phyloP scores from a whole-genome alignment of 2,113 vertebrate genomes.

The Mobula hypostoma region DNA sequence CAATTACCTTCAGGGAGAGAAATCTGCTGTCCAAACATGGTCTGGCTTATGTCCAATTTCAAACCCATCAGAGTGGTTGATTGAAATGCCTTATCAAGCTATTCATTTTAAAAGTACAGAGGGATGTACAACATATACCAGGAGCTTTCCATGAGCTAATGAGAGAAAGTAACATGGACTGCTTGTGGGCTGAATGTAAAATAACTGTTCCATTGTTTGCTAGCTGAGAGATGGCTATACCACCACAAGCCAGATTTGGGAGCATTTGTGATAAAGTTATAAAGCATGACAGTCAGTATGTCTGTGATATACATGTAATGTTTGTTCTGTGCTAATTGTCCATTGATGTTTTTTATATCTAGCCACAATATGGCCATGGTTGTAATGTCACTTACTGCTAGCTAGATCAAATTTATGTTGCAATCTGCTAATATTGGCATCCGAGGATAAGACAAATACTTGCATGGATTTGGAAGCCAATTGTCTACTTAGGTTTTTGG shows the following conservation, averaged over 20 bases:
- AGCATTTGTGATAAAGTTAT: conserved; percentile 2
- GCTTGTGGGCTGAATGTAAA: neutral
- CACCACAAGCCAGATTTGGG: too few species aligned
- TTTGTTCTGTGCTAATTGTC: neutral
- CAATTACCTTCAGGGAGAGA: too few species aligned
- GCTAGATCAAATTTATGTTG: neutral
- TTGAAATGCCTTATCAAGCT: too few species aligned
- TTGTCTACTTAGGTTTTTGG: neutral
- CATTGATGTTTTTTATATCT: neutral
- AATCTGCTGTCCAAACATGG: too few species aligned
- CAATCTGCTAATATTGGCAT: neutral
- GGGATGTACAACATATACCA: too few species aligned
- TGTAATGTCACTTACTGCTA: neutral
- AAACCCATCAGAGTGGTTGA: too few species aligned
- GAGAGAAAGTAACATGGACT: too few species aligned
- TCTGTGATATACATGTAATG: neutral
- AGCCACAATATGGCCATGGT: too few species aligned
- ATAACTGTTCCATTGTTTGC: neutral
- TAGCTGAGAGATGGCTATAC: neutral
- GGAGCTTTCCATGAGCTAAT: too few species aligned
- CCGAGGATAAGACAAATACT: neutral
- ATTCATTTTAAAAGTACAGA: too few species aligned
- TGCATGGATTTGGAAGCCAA: neutral
- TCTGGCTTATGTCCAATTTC: too few species aligned
- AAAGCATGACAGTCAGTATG: neutral